Percentiles rank a stretch among this genome's conserved stretches.
phyloP scores from a whole-genome alignment of 2,113 vertebrate genomes.

The Sialia sialis region DNA sequence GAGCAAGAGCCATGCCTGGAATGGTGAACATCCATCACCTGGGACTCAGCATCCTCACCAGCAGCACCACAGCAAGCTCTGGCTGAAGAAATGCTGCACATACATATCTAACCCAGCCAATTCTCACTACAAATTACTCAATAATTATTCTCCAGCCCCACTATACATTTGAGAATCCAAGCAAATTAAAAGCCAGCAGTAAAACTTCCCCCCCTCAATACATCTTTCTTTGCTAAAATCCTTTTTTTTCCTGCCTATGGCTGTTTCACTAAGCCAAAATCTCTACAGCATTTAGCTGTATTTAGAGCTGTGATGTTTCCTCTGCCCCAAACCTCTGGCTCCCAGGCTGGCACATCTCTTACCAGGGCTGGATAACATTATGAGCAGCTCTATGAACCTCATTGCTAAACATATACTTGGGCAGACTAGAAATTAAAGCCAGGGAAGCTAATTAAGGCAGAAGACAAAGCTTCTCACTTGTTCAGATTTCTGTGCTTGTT shows the following conservation, averaged over 20 bases:
- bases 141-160: neutral
- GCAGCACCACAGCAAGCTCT: neutral
- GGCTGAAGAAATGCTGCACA: neutral
- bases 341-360: neutral
- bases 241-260: neutral
- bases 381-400: neutral
- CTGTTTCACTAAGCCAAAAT: slow-evolving; percentile 5
- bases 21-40: neutral
- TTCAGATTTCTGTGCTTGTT: neutral
- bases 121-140: neutral
- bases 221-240: neutral
- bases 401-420: neutral
- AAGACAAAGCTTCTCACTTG: neutral
- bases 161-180: neutral
- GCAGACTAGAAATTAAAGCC: neutral
- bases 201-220: neutral
- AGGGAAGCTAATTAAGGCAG: neutral
- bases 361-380: neutral
- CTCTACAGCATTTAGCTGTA: neutral
- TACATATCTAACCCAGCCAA: neutral
- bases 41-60: neutral
- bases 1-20: neutral
- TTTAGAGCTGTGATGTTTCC: neutral
- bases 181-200: neutral
- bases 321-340: neutral